Evolutionary conservation across 2,113 vertebrate species (phyloP).

Genomic region (Prinia subflava): DNA sequence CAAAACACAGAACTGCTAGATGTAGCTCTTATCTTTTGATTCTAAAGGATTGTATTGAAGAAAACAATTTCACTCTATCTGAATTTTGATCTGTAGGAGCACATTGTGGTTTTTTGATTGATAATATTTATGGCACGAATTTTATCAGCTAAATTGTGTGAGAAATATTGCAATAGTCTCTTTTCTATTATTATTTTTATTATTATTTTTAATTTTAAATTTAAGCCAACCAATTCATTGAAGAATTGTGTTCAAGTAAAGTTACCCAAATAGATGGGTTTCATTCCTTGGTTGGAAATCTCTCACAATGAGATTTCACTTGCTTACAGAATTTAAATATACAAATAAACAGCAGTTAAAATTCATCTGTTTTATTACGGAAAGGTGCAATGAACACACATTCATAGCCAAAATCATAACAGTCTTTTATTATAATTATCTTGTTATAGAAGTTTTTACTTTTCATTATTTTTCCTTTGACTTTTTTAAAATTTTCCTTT

Average conservation of each 20-base stretch:
- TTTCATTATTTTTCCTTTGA: neutral
- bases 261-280: neutral
- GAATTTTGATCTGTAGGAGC: neutral
- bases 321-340: neutral
- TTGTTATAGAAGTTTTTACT: neutral
- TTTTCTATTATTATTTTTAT: too few species aligned
- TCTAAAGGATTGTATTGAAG: neutral
- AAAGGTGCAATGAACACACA: neutral
- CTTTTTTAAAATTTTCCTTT: neutral
- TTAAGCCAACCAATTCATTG: neutral
- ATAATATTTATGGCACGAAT: neutral
- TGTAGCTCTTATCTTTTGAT: neutral
- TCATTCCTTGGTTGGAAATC: neutral
- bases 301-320: neutral
- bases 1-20: neutral
- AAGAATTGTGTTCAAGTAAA: neutral
- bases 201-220: neutral
- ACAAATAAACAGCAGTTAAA: neutral
- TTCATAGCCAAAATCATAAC: neutral
- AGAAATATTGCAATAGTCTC: neutral
- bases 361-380: neutral
- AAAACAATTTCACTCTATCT: neutral
- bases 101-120: accelerated
- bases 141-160: neutral
- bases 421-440: neutral